Conservation (phyloP, 2,797 vertebrate genomes). For the Enteromius treurensis region DNA sequence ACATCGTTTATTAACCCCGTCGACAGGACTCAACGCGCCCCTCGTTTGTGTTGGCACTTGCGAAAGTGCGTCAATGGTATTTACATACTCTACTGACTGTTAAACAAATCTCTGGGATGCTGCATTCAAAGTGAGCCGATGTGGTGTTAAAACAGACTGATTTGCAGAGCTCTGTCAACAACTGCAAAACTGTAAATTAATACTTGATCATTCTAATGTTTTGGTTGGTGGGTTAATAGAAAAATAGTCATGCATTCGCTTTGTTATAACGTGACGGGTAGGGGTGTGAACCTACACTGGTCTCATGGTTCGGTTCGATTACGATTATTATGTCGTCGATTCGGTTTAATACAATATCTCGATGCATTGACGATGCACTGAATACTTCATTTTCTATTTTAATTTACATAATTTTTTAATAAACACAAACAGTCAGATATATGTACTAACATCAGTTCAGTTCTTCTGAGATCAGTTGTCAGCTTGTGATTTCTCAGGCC, state of each 20-base stretch:
- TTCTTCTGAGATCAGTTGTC: too few species aligned
- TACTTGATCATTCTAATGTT: background rate
- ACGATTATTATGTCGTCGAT: too few species aligned
- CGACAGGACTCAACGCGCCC: background rate
- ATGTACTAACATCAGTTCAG: too few species aligned
- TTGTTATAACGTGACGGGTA: background rate
- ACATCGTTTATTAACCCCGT: conserved; percentile 33
- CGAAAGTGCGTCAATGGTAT: conserved; percentile 25
- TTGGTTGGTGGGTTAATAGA: background rate
- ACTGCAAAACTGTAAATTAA: background rate
- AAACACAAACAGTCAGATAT: too few species aligned
- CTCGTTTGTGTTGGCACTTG: conserved; percentile 19
- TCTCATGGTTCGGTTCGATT: too few species aligned
- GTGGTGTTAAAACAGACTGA: conserved; percentile 26
- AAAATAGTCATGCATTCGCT: background rate
- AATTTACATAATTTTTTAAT: too few species aligned
- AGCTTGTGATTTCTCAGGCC: too few species aligned
- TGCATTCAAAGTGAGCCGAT: conserved; percentile 38
- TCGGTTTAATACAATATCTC: too few species aligned
- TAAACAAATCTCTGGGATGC: conserved; percentile 48
- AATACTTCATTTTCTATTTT: too few species aligned
- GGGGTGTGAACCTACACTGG: too few species aligned
- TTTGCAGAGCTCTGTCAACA: background rate
- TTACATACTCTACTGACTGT: conserved; percentile 51
- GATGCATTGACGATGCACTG: too few species aligned